These are phyloP conservation scores for Amyelois transitella DNA, from an alignment of 1,140 invertebrate species.

Conservation along the genomic window DNA sequence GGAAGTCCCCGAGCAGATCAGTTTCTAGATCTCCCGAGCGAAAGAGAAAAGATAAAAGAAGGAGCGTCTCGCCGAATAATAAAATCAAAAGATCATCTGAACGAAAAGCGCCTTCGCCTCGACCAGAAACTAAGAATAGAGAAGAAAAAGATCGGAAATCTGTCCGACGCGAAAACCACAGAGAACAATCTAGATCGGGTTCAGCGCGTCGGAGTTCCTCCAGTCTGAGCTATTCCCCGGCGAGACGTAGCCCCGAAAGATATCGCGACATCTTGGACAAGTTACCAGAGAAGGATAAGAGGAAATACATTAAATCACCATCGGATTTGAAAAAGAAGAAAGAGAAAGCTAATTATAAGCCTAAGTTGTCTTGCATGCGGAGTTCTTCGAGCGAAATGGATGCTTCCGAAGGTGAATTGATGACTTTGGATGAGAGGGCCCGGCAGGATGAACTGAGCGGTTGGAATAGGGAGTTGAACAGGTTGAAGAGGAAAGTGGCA, in stretches of 20 bases:
- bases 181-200: conserved; percentile 34
- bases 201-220: conserved; percentile 65
- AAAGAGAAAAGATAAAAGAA: conserved; percentile 39
- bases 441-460: conserved; percentile 65
- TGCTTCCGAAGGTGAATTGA: conserved; percentile 66
- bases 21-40: conserved; percentile 33
- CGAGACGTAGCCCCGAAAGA: conserved; percentile 77
- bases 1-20: conserved; percentile 35
- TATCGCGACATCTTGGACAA: conserved; percentile 77
- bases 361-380: conserved; percentile 76
- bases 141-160: conserved; percentile 29
- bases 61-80: conserved; percentile 24
- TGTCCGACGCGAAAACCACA: conserved; percentile 30
- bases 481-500: conserved; percentile 56
- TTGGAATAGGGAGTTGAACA: conserved; percentile 76
- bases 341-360: conserved; percentile 56
- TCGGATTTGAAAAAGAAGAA: conserved; percentile 50
- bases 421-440: conserved; percentile 54
- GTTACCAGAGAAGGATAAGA: conserved; percentile 69
- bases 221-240: conserved; percentile 79
- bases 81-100: conserved; percentile 35
- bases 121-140: conserved; percentile 22
- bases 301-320: conserved; percentile 68
- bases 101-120: conserved; percentile 28
- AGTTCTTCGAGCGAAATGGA: conserved; percentile 77